Evolutionary conservation across 2,888 invertebrate species (phyloP), one percentile per base, ranked within the genome.

Genomic region (Brachynemurus nebulosus): DNA sequence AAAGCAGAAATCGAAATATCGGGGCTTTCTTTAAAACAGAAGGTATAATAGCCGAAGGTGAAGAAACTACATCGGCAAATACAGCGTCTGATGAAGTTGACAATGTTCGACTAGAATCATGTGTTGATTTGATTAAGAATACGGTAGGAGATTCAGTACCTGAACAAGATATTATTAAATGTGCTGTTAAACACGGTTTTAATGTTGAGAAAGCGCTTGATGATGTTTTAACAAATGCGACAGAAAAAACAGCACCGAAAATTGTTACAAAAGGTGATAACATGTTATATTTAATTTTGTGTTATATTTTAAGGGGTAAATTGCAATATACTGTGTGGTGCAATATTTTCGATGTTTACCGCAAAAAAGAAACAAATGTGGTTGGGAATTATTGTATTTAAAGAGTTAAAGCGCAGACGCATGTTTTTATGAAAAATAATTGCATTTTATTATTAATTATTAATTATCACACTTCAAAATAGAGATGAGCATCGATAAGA

Each of bases 71-170:
- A 27, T 57, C 52, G 55, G 54, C 46, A 54, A 23, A 38, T 3
- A 20, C 25, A 6, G 58, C 60, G 18, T 64, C 85, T 3, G 70
- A 70, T 37, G 82, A 85, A 47, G 59, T 78, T 2, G 81, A 86
- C 44, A 76, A 78, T 65, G 80, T 76, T 0, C 78, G 78, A 57
- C 67, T 93, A 2, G 76, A 80, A 59, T 86, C 88, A 0, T 91
- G 92, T 55, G 68, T 91, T 43, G 89, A 90, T 55, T 80, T 83
- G 58, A 72, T 93, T 25, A 76, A 81, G 46, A 79, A 80, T 59
- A 76, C 88, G 6, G 69, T 91, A 40, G 91, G 89, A 4, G 83
- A 86, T 43, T 69, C 79, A 0, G 66, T 82, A 8, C 70, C 88
- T 0, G 85, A 89, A 53, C 73, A 76, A 49, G 70, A 77, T 41